Evolutionary conservation across 2,797 vertebrate species (phyloP), one percentile per base, ranked within the genome.

Genomic region (Cyprinodon diabolis): DNA sequence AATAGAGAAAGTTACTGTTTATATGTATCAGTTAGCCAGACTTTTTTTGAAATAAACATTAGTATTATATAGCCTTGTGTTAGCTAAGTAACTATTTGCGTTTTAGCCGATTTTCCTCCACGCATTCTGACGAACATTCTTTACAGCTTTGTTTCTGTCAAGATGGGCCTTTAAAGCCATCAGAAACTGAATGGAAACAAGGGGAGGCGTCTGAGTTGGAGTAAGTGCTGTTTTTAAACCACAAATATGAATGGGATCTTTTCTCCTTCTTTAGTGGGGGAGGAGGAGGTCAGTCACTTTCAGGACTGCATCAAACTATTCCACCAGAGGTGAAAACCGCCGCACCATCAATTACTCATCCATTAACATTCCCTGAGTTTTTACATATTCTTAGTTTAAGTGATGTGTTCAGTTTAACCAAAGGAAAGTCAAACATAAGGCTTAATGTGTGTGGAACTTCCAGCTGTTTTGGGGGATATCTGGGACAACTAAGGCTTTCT

Each of bases 191-290:
- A 40, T 25, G 72, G 66, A 35, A 74, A 57, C 5, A 57, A 6
- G 43, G 5, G 15, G 60, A 55, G 19, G 19, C 5, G 5, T 69
- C 52, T 68, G 58, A 25, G 30, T 65, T 15, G 19, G 60, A 48
- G 60, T 8, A 52, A 3, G 25, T 43, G 69, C 56, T 13, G 70
- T 71, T 74, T 86, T 81, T 79, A 88, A 79, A 88, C 88, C 89
- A 87, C 82, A 88, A 78, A 69, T 76, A 86, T 89, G 77, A 75
- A 70, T 76, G 75, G 66, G 74, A 78, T 79, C 69, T 72, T 51
- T 79, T 77, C 71, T 84, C 74, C 68, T 49, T 4, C 69, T 86
- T 70, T 84, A 80, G 82, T 57, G 74, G 77, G 86, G 23, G 11
- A 80, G 67, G 65, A 69, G 57, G 0, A 69, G 60, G 66, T 37